phyloP scores from a whole-genome alignment of 2,113 vertebrate species.

The Oplegnathus fasciatus region DNA sequence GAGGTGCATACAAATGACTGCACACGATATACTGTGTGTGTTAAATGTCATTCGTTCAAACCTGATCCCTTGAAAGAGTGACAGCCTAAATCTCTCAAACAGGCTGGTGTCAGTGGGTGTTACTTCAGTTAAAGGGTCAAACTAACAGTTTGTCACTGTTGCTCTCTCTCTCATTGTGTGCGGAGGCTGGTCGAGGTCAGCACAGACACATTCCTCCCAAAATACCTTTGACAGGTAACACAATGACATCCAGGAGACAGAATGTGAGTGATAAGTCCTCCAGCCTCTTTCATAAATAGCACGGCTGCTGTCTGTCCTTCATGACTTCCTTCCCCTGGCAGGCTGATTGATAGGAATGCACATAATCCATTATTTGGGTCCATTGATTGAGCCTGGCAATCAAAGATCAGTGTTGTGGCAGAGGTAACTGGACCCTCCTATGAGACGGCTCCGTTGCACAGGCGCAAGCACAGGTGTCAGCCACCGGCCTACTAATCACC shows the following conservation, averaged over 20 bases:
- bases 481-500: constrained; percentile 75
- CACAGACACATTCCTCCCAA: constrained; percentile 42
- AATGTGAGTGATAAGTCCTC: constrained; percentile 50
- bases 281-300: constrained; percentile 53
- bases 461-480: constrained; percentile 67
- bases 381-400: constrained; percentile 67
- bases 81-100: background rate
- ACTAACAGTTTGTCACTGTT: constrained; percentile 12
- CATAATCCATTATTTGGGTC: constrained; percentile 73
- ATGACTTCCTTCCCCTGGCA: constrained; percentile 11
- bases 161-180: background rate
- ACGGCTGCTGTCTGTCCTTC: constrained; percentile 45
- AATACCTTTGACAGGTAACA: constrained; percentile 59
- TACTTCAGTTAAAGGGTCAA: constrained; percentile 27
- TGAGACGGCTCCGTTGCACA: constrained; percentile 56
- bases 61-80: background rate
- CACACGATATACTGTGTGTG: background rate
- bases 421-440: constrained; percentile 66
- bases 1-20: background rate
- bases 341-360: constrained; percentile 64
- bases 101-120: background rate
- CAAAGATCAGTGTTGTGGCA: constrained; percentile 63
- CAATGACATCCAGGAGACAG: constrained; percentile 51
- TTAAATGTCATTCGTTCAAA: background rate
- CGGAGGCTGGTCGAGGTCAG: constrained; percentile 54